A percentile compares a stretch with the other conserved stretches of the same genome.
Evolutionary conservation across 2,888 invertebrate genomes (phyloP).

Genomic region (Blastobasis adustella): DNA sequence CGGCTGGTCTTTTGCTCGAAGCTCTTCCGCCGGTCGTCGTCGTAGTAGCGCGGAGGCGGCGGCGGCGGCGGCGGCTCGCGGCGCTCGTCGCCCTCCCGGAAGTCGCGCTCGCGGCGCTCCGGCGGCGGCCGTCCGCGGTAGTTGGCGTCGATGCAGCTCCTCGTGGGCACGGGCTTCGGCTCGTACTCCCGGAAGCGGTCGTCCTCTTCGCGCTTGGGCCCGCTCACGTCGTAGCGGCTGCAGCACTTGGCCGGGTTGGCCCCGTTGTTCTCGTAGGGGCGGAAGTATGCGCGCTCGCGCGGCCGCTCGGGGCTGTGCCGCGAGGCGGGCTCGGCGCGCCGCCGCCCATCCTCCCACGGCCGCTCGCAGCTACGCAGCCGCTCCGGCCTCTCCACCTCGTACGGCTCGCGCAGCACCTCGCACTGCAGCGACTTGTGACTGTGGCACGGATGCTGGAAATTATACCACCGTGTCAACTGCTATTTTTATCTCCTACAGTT

Average conservation of each 20-base stretch:
- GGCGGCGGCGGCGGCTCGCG: conserved; percentile 8
- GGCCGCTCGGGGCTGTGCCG: conserved; percentile 24
- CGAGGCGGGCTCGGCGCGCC: conserved; percentile 5
- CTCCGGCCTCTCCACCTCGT: conserved; percentile 34
- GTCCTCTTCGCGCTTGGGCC: conserved; percentile 23
- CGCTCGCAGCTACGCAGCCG: conserved; percentile 43
- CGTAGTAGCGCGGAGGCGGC: conserved; percentile 28
- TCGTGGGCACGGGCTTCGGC: conserved; percentile 13
- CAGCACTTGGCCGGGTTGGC: conserved; percentile 22
- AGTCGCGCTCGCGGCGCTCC: conserved; percentile 32
- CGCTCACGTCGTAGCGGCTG: conserved; percentile 31
- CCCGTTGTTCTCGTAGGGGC: conserved; percentile 29
- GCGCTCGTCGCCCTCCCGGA: conserved; percentile 32
- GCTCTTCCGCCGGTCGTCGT: conserved; percentile 36
- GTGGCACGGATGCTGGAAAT: neutral
- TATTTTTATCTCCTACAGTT: neutral
- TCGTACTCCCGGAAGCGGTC: conserved; percentile 33
- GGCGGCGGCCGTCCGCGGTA: conserved; percentile 22
- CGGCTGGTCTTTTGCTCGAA: conserved; percentile 51
- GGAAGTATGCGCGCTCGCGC: conserved; percentile 20
- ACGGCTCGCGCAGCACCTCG: conserved; percentile 34
- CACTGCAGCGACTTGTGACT: conserved; percentile 65
- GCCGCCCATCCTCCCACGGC: conserved; percentile 16
- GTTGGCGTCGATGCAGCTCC: conserved; percentile 29
- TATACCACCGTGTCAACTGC: neutral